Conservation (phyloP, 2,797 vertebrate species). For the Podarcis siculus region DNA sequence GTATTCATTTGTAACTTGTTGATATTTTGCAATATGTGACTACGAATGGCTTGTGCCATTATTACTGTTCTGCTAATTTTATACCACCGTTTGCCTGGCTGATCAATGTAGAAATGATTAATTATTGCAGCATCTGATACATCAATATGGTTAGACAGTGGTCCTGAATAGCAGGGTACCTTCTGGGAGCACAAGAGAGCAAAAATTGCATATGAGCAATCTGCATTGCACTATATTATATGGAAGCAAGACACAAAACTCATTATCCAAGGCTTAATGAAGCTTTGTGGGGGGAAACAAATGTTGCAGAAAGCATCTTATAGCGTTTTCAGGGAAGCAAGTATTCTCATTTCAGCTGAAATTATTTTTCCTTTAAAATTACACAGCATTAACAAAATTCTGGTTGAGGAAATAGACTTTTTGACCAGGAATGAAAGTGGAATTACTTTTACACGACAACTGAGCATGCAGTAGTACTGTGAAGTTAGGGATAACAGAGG, state of each 20-base stretch:
- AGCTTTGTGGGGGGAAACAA: conserved; percentile 17
- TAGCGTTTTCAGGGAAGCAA: conserved; percentile 20
- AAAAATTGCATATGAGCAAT: conserved; percentile 43
- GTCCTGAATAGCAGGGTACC: conserved; percentile 50
- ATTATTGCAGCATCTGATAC: conserved; percentile 65
- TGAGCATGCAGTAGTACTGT: not conserved
- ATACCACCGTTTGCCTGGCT: conserved; percentile 53
- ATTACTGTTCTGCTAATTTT: conserved; percentile 46
- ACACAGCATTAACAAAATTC: not conserved
- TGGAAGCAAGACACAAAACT: conserved; percentile 19
- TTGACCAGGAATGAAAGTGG: not conserved
- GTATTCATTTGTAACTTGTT: not conserved
- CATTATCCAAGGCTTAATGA: conserved; percentile 48
- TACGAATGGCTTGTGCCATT: conserved; percentile 37
- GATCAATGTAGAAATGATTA: conserved; percentile 62
- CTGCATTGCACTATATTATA: conserved; percentile 42
- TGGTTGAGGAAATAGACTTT: not conserved
- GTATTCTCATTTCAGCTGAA: conserved; percentile 5
- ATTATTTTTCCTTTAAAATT: conserved; percentile 9
- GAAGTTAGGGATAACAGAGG: not conserved
- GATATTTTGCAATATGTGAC: conserved; percentile 48
- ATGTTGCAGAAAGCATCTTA: conserved; percentile 38
- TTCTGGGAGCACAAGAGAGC: conserved; percentile 48
- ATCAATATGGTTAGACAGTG: conserved; percentile 52
- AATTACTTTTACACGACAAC: not conserved